Percentiles rank a stretch among this genome's conserved stretches.
phyloP scores from a whole-genome alignment of 2,888 invertebrate species.

The Chaetogeoica ovagalla region DNA sequence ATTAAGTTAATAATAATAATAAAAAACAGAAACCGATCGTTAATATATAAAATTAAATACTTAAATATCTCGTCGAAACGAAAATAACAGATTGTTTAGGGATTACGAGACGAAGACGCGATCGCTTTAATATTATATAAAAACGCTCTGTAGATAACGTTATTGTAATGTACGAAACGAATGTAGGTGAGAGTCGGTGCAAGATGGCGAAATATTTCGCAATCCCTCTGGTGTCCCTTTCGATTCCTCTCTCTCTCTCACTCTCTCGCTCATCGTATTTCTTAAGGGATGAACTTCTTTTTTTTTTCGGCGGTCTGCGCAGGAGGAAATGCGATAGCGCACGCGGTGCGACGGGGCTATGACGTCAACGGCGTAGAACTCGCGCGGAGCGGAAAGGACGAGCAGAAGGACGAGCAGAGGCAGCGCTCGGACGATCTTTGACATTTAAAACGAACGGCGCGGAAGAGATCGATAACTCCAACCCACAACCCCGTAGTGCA shows the following conservation, averaged over 20 bases:
- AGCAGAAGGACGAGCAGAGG: not conserved
- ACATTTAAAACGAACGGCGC: constrained; percentile 41
- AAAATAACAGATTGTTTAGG: not conserved
- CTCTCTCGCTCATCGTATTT: not conserved
- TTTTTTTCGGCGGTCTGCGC: constrained; percentile 8
- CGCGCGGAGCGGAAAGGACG: constrained; percentile 1
- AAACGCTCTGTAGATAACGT: not conserved
- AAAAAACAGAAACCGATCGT: not conserved
- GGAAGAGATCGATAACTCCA: constrained; percentile 39
- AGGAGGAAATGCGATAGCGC: constrained; percentile 2
- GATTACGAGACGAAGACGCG: too few species aligned
- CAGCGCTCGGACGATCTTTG: constrained; percentile 27
- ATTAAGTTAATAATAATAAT: too few species aligned
- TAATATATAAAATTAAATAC: not conserved
- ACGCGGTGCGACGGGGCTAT: constrained; percentile 30
- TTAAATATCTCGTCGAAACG: too few species aligned
- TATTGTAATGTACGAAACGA: not conserved
- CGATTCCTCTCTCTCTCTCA: not conserved
- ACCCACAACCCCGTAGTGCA: constrained; percentile 14
- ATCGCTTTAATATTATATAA: too few species aligned
- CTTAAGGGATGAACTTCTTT: constrained; percentile 29
- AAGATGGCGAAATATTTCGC: constrained; percentile 43
- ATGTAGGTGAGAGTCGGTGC: constrained; percentile 33
- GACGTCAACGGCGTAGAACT: constrained; percentile 39
- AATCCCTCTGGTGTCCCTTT: constrained; percentile 2